Conservation (phyloP, 2,888 invertebrate genomes). For the Schrankia costaestrigalis region DNA sequence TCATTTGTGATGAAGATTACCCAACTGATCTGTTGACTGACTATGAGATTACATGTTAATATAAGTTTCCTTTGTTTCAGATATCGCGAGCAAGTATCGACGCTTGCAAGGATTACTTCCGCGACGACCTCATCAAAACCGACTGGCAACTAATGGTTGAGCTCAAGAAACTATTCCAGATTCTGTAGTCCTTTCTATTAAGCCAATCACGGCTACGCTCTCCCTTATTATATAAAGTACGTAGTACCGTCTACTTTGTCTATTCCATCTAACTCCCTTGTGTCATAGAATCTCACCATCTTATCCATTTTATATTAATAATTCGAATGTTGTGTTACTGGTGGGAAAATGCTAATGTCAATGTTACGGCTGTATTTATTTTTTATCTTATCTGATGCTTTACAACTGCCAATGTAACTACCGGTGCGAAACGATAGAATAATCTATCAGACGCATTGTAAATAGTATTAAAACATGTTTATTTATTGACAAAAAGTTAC, state of each 20-base stretch:
- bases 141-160: conserved; percentile 99
- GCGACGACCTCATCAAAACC: conserved; percentile 96
- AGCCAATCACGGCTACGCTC: conserved; percentile 38
- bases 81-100: conserved; percentile 99
- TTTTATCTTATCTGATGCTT: conserved; percentile 26
- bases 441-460: conserved; percentile 40
- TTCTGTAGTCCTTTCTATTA: conserved; percentile 82
- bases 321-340: conserved; percentile 16
- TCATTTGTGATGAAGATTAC: too few species aligned
- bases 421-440: conserved; percentile 16
- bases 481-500: conserved; percentile 21
- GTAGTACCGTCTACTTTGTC: conserved; percentile 37
- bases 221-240: conserved; percentile 16
- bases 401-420: conserved; percentile 34
- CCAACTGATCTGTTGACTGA: too few species aligned
- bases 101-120: conserved; percentile 99
- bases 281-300: conserved; percentile 32
- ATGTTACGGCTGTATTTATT: conserved; percentile 18
- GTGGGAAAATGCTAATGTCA: conserved; percentile 23
- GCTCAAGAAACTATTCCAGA: conserved; percentile 97
- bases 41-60: too few species aligned
- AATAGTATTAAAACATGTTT: conserved; percentile 39
- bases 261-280: conserved; percentile 62
- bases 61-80: conserved; percentile 77
- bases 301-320: conserved; percentile 17